Base-by-base conservation (phyloP, 2,113 vertebrate genomes). In the Elachura formosa region DNA sequence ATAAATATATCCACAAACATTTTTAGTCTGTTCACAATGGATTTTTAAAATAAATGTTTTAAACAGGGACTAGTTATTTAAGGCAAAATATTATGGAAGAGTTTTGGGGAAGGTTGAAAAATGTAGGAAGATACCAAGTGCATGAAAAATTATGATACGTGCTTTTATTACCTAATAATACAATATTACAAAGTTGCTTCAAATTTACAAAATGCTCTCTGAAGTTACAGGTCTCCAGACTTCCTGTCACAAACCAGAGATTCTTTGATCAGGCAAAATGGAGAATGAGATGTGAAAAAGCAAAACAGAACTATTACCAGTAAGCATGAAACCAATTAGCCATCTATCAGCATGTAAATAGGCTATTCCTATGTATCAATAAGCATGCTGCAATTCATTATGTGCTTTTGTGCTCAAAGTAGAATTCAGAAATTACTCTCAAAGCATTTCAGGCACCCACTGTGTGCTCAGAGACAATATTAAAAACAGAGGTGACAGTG, bases 351-450 rank as follows among this genome's bases (percentile, higher is more conserved):
- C 52, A 62, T 54, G 73, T 75, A 84, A 93, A 94, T 46, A 94
- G 38, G 58, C n/a, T 75, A 24, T 52, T 51, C 31, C 36, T 74
- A 3, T 46, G 34, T 68, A 78, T 87, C 52, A 84, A 78, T 91
- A 75, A 59, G 28, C 0, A 0, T 46, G 13, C 41, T 66, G 87
- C 13, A 34, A 52, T 66, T 31, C 0, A 0, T 84, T 82, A 54
- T 73, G 91, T 95, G 77, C 52, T 79, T 89, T 96, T 82, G 61
- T 91, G 73, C 46, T 94, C 45, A 31, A 64, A 72, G 62, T 26
- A 72, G 64, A 78, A 81, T 40, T 61, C 9, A 0, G 16, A 54
- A 81, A 63, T 79, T 49, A 48, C 41, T 79, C 75, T 55, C 46
- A 75, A 63, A 61, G 38, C 52, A 31, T 82, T 92, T 75, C n/a